These are phyloP conservation scores for Aplysina aerophoba DNA, from an alignment of 37 sponge, comb jelly and placozoan species.

Conservation along the genomic window DNA sequence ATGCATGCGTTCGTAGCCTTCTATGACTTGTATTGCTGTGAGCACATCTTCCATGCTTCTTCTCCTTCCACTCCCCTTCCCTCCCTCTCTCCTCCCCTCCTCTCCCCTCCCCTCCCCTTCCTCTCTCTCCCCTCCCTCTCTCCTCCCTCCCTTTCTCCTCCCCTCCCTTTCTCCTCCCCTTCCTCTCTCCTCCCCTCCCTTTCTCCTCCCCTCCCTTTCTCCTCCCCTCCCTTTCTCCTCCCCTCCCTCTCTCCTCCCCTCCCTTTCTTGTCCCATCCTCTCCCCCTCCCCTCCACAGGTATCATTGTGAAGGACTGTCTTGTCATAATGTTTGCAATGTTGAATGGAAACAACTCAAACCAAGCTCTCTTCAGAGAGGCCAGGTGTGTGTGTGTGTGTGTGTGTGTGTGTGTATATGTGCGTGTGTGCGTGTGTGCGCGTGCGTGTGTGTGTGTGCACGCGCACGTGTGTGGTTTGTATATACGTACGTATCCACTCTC, in stretches of 20 bases:
- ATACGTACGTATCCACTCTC: not conserved
- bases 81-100: not conserved
- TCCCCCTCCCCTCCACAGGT: not conserved
- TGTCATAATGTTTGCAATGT: slow-evolving; percentile 66
- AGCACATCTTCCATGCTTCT: too few relatives aligned
- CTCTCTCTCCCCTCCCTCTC: too few relatives aligned
- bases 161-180: too few relatives aligned
- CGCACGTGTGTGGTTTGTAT: not conserved
- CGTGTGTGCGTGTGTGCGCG: not conserved
- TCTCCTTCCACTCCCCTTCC: too few relatives aligned
- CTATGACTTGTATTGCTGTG: too few relatives aligned
- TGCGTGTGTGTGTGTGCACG: not conserved
- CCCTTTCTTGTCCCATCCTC: not conserved
- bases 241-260: not conserved
- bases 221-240: not conserved
- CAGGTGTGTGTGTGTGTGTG: not conserved
- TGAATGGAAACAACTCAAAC: slow-evolving; percentile 79
- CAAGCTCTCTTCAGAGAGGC: slow-evolving; percentile 94
- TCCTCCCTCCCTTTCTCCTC: too few relatives aligned
- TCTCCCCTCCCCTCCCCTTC: not conserved
- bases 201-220: not conserved
- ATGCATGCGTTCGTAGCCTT: too few relatives aligned
- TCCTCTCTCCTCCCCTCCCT: too few relatives aligned
- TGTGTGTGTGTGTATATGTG: not conserved
- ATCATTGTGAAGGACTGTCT: slow-evolving; percentile 92